Evolutionary conservation across 2,888 invertebrate species (phyloP).

Genomic region (Synanthedon andrenaeformis): DNA sequence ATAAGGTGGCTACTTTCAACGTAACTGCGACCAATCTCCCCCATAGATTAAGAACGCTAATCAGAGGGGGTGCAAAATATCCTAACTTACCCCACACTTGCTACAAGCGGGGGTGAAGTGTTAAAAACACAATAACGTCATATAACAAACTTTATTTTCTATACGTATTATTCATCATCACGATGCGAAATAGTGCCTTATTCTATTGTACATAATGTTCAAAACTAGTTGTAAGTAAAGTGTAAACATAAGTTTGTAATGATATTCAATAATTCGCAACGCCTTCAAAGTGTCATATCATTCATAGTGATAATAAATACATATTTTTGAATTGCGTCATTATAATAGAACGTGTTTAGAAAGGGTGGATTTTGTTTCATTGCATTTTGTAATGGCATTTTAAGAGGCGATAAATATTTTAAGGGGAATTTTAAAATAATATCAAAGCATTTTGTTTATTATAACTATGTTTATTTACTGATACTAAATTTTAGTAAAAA

Average conservation of each 20-base stretch:
- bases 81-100: constrained; percentile 35
- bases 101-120: constrained; percentile 47
- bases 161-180: constrained; percentile 3
- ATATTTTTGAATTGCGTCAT: constrained; percentile 57
- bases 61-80: constrained; percentile 64
- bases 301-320: constrained; percentile 62
- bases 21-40: constrained; percentile 22
- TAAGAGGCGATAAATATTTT: constrained; percentile 31
- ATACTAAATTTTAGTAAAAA: too few species aligned
- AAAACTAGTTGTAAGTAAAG: not conserved
- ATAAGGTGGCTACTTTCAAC: not conserved
- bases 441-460: not conserved
- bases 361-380: constrained; percentile 41
- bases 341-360: constrained; percentile 23
- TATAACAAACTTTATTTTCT: constrained; percentile 22
- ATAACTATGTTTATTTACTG: too few species aligned
- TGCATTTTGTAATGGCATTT: constrained; percentile 29
- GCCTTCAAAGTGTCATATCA: constrained; percentile 69
- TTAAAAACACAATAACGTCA: constrained; percentile 66
- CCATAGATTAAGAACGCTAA: constrained; percentile 64
- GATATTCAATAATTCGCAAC: constrained; percentile 55
- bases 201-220: not conserved
- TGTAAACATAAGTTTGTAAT: constrained; percentile 6
- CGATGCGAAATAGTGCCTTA: constrained; percentile 9
- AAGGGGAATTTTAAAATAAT: constrained; percentile 1